These are phyloP conservation scores for Caenorhabditis remanei DNA, from an alignment of 1,140 invertebrate genomes.

Conservation along the genomic window DNA sequence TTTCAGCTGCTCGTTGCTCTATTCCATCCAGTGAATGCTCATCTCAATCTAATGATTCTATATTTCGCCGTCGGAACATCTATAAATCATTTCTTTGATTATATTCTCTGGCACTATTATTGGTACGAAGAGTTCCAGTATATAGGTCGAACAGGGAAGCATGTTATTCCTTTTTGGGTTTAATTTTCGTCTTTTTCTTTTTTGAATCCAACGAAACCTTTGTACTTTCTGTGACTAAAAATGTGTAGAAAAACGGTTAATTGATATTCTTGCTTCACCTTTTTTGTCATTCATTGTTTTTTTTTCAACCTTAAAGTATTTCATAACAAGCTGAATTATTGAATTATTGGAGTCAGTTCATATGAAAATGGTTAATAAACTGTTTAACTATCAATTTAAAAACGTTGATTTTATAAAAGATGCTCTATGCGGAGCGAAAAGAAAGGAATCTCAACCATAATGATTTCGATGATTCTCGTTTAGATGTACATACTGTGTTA, in stretches of 20 bases:
- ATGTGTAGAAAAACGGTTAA: conserved; percentile 43
- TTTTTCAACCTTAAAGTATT: too few relatives aligned
- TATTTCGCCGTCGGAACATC: conserved; percentile 65
- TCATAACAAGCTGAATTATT: too few relatives aligned
- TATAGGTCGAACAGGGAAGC: conserved; percentile 63
- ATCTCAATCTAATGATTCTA: conserved; percentile 67
- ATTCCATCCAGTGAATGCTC: conserved; percentile 66
- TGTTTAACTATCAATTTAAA: too few relatives aligned
- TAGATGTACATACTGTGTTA: too few relatives aligned
- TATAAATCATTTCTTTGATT: conserved; percentile 67
- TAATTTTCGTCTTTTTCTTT: conserved; percentile 35
- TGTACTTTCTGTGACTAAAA: not conserved
- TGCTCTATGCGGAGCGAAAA: too few relatives aligned
- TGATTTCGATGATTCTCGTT: too few relatives aligned
- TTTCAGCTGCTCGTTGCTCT: conserved; percentile 63
- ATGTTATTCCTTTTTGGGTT: conserved; percentile 68
- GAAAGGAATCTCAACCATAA: too few relatives aligned
- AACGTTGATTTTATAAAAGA: too few relatives aligned
- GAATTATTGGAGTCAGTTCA: too few relatives aligned
- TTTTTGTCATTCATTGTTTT: not conserved
- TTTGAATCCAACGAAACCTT: not conserved
- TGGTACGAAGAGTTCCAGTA: conserved; percentile 66
- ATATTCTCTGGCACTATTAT: conserved; percentile 69
- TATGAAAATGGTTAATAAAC: too few relatives aligned
- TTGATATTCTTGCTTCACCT: not conserved